Evolutionary conservation across 1,140 invertebrate species (phyloP), one percentile per base, ranked within the genome.

Genomic region (Diabrotica virgifera): DNA sequence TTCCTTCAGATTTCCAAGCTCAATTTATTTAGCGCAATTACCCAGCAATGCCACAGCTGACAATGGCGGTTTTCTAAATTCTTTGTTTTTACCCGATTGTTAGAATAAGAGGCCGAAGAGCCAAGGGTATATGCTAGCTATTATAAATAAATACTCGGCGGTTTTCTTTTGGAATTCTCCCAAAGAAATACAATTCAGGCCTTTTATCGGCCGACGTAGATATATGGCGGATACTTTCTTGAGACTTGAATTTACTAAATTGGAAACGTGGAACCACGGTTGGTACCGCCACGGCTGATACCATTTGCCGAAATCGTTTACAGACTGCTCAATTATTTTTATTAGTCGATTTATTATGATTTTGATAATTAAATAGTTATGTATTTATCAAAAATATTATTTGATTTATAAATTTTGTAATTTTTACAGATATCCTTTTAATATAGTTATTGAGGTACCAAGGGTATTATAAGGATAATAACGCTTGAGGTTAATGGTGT

Each of bases 11-110:
- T 53, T 58, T 67, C 59, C 64, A 62, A 35, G 37, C 51, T 59
- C 67, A 71, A 69, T 71, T 67, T 69, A 71, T 72, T 72, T 72
- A 69, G 63, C 57, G 70, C 70, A 72, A 72, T 72, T 72, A 72
- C 70, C 24, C n/a, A 53, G 63, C 67, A 65, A 72, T 72, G 70
- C 59, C 61, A 67, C 63, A 7, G 63, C 55, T 62, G 55, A 69
- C 70, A 72, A 68, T 65, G 64, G 65, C 65, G 61, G 67, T 65
- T 67, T 65, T 72, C 70, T 68, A 63, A 67, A 66, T 69, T 69
- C 67, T 59, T 69, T 65, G 62, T 69, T 69, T 66, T 69, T 65
- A 63, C 40, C 37, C 36, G 46, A 36, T 67, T 62, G 65, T 67
- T 67, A 63, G 56, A 65, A 66, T 68, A 69, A 68, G 60, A 53